Evolutionary conservation across 2,888 invertebrate genomes (phyloP), one percentile per base, ranked within the genome.

Genomic region (Sinotaia quadrata): DNA sequence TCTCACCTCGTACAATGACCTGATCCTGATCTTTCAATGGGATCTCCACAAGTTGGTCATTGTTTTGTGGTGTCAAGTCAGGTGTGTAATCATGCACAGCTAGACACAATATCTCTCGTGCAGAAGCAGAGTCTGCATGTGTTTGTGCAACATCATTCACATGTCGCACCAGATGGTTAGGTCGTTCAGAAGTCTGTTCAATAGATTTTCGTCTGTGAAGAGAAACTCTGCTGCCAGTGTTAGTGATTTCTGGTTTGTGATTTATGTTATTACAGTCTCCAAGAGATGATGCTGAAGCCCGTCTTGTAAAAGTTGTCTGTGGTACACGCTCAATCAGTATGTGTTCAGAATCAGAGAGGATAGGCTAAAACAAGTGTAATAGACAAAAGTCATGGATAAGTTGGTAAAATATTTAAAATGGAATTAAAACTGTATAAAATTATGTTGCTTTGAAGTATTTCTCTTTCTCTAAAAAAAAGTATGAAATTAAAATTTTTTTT

Each of bases 61-160:
- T 83, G 75, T 82, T 83, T 62, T 77, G 77, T 41, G 84, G 84
- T 63, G 82, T 83, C 44, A 77, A 51, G 27, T 72, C 69, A 1
- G 86, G 86, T 62, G 81, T 77, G 71, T 85, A 85, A 66, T 86
- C 83, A 18, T 82, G 75, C 36, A 83, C 75, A 4, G 79, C 84
- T 59, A 81, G 75, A 73, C 76, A 83, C 47, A 69, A 41, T 15
- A 24, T 31, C 31, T 63, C 60, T 15, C 52, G 31, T 2, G 29
- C 29, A 27, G 24, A 21, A 24, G 41, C 41, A 24, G 52, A 27
- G 7, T 56, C 65, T 10, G 31, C 21, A 2, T 33, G 52, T 3
- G 36, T 1, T 0, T 31, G 10, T 10, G 12, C 21, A 27, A 44
- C 24, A 0, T 37, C 12, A 47, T 8, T 21, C 12, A 18, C 1